Evolutionary conservation across 1,140 invertebrate genomes (phyloP).

Genomic region (Octopus sinensis): DNA sequence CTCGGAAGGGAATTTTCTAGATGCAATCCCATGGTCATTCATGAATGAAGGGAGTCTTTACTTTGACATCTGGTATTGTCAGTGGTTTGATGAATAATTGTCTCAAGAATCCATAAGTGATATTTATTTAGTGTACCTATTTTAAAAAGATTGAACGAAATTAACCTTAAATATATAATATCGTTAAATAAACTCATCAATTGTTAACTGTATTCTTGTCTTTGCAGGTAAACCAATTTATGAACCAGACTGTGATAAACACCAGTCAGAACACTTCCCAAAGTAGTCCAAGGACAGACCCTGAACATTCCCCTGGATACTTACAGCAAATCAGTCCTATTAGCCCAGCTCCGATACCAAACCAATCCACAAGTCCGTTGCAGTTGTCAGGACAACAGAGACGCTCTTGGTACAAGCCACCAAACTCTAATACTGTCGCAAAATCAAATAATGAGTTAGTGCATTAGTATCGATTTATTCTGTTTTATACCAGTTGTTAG

Average conservation of each 20-base stretch:
- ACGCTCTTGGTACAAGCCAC: slow-evolving; percentile 14
- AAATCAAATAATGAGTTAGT: slow-evolving; percentile 6
- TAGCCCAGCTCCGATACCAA: slow-evolving; percentile 30
- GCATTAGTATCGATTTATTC: too few species aligned
- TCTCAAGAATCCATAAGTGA: too few species aligned
- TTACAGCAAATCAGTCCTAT: slow-evolving; percentile 42
- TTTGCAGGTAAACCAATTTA: slow-evolving; percentile 1
- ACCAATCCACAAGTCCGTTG: slow-evolving; percentile 25
- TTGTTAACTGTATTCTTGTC: neutral
- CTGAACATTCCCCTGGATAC: slow-evolving; percentile 39
- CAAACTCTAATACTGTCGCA: slow-evolving; percentile 15
- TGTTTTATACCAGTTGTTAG: too few species aligned
- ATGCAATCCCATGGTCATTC: too few species aligned
- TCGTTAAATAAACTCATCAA: too few species aligned
- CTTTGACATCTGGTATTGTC: too few species aligned
- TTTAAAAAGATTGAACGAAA: neutral
- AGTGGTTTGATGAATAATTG: too few species aligned
- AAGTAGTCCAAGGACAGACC: slow-evolving; percentile 31
- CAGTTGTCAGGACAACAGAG: slow-evolving; percentile 19
- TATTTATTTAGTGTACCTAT: neutral
- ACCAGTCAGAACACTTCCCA: slow-evolving; percentile 50
- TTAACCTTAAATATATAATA: too few species aligned
- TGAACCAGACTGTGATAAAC: slow-evolving; percentile 49
- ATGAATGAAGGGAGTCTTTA: too few species aligned
- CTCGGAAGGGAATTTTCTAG: too few species aligned